Percentiles rank a stretch among this genome's conserved stretches.
phyloP scores from a whole-genome alignment of 2,797 vertebrate genomes.

The Pangasius sanitwongsei region DNA sequence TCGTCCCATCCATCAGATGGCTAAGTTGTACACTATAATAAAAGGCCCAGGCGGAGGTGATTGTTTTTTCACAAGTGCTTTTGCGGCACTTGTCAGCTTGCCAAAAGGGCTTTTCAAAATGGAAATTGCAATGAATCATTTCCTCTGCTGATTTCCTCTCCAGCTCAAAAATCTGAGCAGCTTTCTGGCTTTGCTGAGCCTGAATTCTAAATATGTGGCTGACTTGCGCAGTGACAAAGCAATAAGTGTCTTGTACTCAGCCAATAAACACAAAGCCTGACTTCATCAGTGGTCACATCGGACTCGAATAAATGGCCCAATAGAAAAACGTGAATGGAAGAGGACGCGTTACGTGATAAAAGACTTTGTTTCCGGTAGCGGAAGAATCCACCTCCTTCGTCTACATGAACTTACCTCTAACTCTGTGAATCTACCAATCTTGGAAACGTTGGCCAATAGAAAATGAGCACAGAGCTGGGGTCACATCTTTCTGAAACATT shows the following conservation, averaged over 20 bases:
- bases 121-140: slow-evolving; percentile 46
- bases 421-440: neutral
- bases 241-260: neutral
- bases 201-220: neutral
- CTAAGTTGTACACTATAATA: slow-evolving; percentile 34
- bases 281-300: neutral
- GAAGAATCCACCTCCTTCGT: neutral
- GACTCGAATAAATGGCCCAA: no score
- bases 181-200: neutral
- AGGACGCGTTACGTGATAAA: neutral
- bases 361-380: neutral
- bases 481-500: neutral
- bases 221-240: neutral
- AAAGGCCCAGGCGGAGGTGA: slow-evolving; percentile 43
- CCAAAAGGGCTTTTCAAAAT: slow-evolving; percentile 54
- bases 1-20: slow-evolving; percentile 18
- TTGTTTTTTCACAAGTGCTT: slow-evolving; percentile 41
- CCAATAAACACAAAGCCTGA: neutral
- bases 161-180: slow-evolving; percentile 13
- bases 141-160: slow-evolving; percentile 37
- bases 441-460: neutral
- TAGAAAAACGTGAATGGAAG: neutral
- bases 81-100: slow-evolving; percentile 47
- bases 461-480: neutral
- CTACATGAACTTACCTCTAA: neutral